These are phyloP conservation scores for Oscheius sp. DNA, from an alignment of 2,888 invertebrate genomes.

Conservation along the genomic window DNA sequence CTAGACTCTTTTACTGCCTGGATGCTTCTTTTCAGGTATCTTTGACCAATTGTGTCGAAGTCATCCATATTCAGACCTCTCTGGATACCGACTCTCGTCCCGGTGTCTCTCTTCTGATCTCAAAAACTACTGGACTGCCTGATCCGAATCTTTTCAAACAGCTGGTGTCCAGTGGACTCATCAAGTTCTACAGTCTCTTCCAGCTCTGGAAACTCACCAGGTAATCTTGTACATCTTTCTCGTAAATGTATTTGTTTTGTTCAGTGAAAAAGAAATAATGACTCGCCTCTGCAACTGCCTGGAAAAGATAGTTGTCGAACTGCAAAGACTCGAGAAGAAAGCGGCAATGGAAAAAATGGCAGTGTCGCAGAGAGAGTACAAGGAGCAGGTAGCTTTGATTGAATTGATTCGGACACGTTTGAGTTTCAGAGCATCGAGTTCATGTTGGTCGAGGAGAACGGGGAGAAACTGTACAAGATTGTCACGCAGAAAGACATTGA, in stretches of 20 bases:
- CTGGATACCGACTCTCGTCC: conserved; percentile 21
- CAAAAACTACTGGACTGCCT: conserved; percentile 24
- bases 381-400: conserved; percentile 7
- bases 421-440: conserved; percentile 31
- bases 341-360: conserved; percentile 9
- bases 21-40: conserved; percentile 35
- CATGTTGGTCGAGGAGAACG: conserved; percentile 33
- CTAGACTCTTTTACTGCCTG: conserved; percentile 17
- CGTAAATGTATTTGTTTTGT: neutral
- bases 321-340: conserved; percentile 27
- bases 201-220: neutral
- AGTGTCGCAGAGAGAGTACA: conserved; percentile 25
- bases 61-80: neutral
- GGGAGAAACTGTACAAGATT: conserved; percentile 31
- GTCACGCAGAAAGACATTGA: conserved; percentile 24
- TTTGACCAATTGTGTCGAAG: neutral
- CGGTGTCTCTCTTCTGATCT: conserved; percentile 13
- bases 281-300: conserved; percentile 10
- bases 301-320: conserved; percentile 13
- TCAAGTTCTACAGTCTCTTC: conserved; percentile 29
- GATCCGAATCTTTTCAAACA: conserved; percentile 37
- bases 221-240: neutral
- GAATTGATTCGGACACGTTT: neutral
- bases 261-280: conserved; percentile 2
- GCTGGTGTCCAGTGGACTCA: conserved; percentile 27